Conservation (phyloP, 1,140 invertebrate genomes). For the Drosophila grimshawi region DNA sequence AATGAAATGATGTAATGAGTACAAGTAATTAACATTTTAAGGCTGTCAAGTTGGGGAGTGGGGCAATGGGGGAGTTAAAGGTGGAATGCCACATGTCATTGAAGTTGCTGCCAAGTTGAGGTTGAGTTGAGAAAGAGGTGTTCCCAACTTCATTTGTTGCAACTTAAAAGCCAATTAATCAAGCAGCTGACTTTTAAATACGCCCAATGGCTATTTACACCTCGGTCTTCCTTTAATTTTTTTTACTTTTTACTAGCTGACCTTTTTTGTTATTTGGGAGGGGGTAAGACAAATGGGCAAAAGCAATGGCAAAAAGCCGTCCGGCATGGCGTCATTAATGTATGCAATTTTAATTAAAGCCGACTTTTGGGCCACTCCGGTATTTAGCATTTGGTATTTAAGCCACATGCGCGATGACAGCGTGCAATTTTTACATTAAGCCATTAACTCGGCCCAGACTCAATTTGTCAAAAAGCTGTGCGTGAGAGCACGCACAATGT, state of each 20-base stretch:
- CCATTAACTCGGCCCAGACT: constrained; percentile 42
- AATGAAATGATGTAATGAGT: constrained; percentile 43
- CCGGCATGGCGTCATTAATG: constrained; percentile 70
- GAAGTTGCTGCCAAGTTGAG: neutral
- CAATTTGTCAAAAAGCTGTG: constrained; percentile 66
- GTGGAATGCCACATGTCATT: constrained; percentile 33
- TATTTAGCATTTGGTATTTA: constrained; percentile 14
- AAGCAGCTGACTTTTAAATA: constrained; percentile 65
- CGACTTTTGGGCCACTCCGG: constrained; percentile 23
- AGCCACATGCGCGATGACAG: constrained; percentile 62
- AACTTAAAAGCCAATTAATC: constrained; percentile 82
- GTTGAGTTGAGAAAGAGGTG: constrained; percentile 22
- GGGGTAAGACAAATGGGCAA: constrained; percentile 37
- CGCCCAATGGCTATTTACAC: constrained; percentile 46
- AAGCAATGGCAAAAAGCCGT: neutral
- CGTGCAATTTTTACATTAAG: constrained; percentile 61
- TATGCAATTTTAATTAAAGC: constrained; percentile 81
- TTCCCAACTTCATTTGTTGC: constrained; percentile 62
- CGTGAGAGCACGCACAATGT: constrained; percentile 36
- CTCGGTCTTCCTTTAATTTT: neutral
- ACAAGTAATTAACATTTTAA: constrained; percentile 41
- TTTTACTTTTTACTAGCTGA: constrained; percentile 40
- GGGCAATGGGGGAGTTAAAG: neutral
- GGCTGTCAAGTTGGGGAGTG: constrained; percentile 2
- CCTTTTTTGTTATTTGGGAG: constrained; percentile 37